A percentile compares a stretch with the other conserved stretches of the same genome.
phyloP scores from a whole-genome alignment of 2,888 invertebrate species.

The Philereme vetulata region DNA sequence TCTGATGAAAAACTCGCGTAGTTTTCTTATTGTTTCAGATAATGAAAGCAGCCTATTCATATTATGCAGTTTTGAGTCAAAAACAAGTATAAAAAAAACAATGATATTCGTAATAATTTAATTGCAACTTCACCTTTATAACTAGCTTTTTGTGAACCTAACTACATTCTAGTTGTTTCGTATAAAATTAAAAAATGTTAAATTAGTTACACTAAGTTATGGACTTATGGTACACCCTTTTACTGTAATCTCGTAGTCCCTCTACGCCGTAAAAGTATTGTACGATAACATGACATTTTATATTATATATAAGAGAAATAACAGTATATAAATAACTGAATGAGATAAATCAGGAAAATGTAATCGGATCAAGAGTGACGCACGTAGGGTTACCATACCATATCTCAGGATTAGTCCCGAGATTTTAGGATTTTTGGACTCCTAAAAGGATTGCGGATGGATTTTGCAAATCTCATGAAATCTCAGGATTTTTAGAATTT shows the following conservation, averaged over 20 bases:
- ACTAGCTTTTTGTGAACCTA: constrained; percentile 46
- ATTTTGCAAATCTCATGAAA: too few relatives aligned
- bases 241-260: constrained; percentile 10
- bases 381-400: too few relatives aligned
- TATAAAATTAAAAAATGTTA: constrained; percentile 63
- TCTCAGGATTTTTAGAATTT: too few relatives aligned
- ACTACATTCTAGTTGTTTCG: constrained; percentile 67
- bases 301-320: too few relatives aligned
- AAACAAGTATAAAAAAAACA: constrained; percentile 45
- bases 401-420: too few relatives aligned
- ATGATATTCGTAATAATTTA: constrained; percentile 39
- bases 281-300: constrained; percentile 14
- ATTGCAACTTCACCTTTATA: constrained; percentile 43
- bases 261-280: constrained; percentile 12
- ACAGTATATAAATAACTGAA: too few relatives aligned
- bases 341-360: too few relatives aligned
- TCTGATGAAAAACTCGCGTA: neutral
- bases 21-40: constrained; percentile 62
- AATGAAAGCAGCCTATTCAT: constrained; percentile 73
- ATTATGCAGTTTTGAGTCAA: constrained; percentile 68
- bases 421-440: too few relatives aligned
- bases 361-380: too few relatives aligned
- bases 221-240: constrained; percentile 29
- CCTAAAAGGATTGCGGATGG: too few relatives aligned
- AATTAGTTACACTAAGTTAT: constrained; percentile 49